Percentiles rank a stretch among this genome's conserved stretches.
Conservation (phyloP, 1,140 invertebrate species). For the Maconellicoccus hirsutus region DNA sequence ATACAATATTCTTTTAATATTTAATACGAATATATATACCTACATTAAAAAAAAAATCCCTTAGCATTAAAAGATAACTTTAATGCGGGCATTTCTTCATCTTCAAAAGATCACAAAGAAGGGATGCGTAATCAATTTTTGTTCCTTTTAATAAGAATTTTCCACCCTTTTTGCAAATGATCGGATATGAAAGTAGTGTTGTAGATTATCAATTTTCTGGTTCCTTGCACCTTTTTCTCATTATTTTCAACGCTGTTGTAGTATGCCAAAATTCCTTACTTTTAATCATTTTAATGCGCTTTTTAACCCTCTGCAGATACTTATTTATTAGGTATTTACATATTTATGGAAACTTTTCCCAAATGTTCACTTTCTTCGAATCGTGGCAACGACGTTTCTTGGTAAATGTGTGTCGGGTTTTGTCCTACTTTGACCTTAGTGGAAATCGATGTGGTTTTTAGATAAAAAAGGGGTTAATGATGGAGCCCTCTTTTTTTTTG, state of each 20-base stretch:
- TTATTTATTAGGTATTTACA: constrained; percentile 23
- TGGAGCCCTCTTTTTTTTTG: too few relatives aligned
- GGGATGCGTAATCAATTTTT: constrained; percentile 22
- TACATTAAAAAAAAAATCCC: not conserved
- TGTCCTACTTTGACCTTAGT: too few relatives aligned
- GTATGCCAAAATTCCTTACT: constrained; percentile 19
- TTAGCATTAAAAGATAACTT: constrained; percentile 16
- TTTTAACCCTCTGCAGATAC: constrained; percentile 17
- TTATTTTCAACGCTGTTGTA: constrained; percentile 19
- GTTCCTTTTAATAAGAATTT: constrained; percentile 22
- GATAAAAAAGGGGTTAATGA: too few relatives aligned
- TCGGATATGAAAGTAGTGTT: constrained; percentile 22
- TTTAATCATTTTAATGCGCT: constrained; percentile 22
- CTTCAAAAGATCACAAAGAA: constrained; percentile 21
- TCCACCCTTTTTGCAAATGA: constrained; percentile 22
- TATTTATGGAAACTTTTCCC: constrained; percentile 20
- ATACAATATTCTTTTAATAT: constrained; percentile 23
- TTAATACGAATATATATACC: constrained; percentile 13
- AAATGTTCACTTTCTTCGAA: not conserved
- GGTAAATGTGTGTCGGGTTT: too few relatives aligned
- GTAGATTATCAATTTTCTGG: constrained; percentile 22
- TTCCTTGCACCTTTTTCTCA: constrained; percentile 22
- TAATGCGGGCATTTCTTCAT: constrained; percentile 21
- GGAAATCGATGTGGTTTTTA: too few relatives aligned
- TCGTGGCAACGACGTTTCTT: too few relatives aligned